Base-by-base conservation (phyloP, 2,888 invertebrate species). In the Urechis unicinctus region DNA sequence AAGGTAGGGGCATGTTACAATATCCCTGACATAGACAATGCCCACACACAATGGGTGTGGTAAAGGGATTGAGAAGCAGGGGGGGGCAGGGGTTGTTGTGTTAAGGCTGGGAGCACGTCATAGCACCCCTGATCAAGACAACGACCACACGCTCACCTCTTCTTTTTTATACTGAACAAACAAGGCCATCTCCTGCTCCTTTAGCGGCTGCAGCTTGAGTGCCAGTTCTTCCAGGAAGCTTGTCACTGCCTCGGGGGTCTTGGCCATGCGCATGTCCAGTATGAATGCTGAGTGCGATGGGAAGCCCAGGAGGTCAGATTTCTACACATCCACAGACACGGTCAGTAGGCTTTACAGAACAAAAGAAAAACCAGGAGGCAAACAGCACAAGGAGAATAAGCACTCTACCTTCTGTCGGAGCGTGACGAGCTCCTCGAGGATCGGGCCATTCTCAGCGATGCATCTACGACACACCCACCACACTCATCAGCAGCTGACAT, bases 191-290 rank as follows among this genome's bases (percentile, higher is more conserved):
- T 81, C 81, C 45, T 74, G 66, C 4, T 73, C 62, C 66, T 78
- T 77, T 26, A 81, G 65, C 2, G 76, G 75, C 55, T 75, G 67
- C 29, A 82, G 66, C 59, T 80, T 80, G 3, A 62, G 61, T 6
- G 72, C 67, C 36, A 81, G 67, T 42, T 78, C 77, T 5, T 60
- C 58, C 25, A 81, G 69, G 65, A 81, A 81, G n/a, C 66, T 66
- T 2, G 65, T 58, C 2, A 81, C 81, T 44, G 58, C 72, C 46
- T 76, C 75, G 3, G 79, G 74, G 49, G 67, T 73, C 60, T 81
- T 80, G 1, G 81, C 80, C 81, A 81, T 81, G 22, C 78, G 66
- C 70, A 80, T 74, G 58, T 81, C 80, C 25, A 79, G 71, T 2
- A 78, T 70, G 66, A 77, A 81, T 5, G 74, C 70, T n/a, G 81